Percentiles rank a stretch among this genome's conserved stretches.
These are phyloP conservation scores for Rhamphomyia laevipes DNA, from an alignment of 2,888 invertebrate genomes.

Conservation along the genomic window DNA sequence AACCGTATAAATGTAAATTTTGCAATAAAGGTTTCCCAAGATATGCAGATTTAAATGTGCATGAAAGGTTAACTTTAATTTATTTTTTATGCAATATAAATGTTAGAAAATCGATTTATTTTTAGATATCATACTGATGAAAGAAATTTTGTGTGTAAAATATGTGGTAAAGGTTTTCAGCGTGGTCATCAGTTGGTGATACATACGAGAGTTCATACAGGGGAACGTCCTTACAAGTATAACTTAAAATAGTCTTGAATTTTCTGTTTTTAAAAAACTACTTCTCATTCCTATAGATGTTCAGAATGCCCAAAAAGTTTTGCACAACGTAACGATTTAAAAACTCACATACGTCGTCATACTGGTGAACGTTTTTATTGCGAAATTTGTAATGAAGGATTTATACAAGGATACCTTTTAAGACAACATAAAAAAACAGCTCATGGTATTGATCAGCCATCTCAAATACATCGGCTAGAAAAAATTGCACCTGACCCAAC, in stretches of 20 bases:
- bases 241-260: not conserved
- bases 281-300: constrained; percentile 40
- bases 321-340: constrained; percentile 46
- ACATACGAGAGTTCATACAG: constrained; percentile 47
- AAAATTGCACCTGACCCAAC: not conserved
- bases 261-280: not conserved
- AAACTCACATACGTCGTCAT: constrained; percentile 45
- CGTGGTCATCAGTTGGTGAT: constrained; percentile 46
- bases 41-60: constrained; percentile 47
- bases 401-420: constrained; percentile 39
- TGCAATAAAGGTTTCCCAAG: constrained; percentile 47
- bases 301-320: constrained; percentile 46
- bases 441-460: constrained; percentile 30
- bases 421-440: constrained; percentile 44
- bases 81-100: constrained; percentile 11
- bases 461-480: not conserved
- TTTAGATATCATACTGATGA: constrained; percentile 40
- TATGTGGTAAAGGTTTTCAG: constrained; percentile 38
- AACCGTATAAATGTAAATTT: constrained; percentile 47
- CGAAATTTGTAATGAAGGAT: constrained; percentile 38
- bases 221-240: constrained; percentile 22
- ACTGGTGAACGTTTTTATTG: constrained; percentile 48
- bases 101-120: not conserved
- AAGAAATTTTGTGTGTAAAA: constrained; percentile 44
- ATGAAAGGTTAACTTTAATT: constrained; percentile 37